Evolutionary conservation across 2,797 vertebrate species (phyloP).

Genomic region (Coregonus ussuriensis): DNA sequence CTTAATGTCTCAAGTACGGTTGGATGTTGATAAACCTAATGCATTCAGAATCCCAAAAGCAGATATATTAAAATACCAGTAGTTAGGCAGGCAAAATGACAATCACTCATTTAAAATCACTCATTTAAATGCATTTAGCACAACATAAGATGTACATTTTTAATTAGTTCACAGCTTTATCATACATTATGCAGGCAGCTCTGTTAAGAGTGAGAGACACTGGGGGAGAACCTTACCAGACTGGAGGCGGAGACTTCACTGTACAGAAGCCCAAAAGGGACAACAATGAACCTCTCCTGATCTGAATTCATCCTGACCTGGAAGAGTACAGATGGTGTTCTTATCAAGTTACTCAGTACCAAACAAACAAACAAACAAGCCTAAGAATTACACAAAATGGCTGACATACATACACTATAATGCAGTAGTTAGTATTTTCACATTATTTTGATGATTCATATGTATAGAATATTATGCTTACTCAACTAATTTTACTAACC

Average conservation of each 20-base stretch:
- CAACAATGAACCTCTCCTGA: slow-evolving; percentile 93
- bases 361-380: not conserved
- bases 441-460: not conserved
- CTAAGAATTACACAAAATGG: not conserved
- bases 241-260: slow-evolving; percentile 97
- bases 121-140: not conserved
- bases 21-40: too few relatives aligned
- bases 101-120: not conserved
- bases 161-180: not conserved
- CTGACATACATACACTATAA: not conserved
- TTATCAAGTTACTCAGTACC: not conserved
- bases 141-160: not conserved
- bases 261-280: slow-evolving; percentile 95
- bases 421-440: not conserved
- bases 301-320: slow-evolving; percentile 93
- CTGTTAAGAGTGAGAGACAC: too few relatives aligned
- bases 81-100: too few relatives aligned
- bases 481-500: not conserved
- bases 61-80: too few relatives aligned
- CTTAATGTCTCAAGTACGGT: too few relatives aligned
- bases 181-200: not conserved
- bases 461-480: not conserved
- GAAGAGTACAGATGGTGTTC: not conserved
- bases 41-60: too few relatives aligned
- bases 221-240: slow-evolving; percentile 82